Base-by-base conservation (phyloP, 37 sponge, comb jelly and placozoan species). In the Aplysina aerophoba region DNA sequence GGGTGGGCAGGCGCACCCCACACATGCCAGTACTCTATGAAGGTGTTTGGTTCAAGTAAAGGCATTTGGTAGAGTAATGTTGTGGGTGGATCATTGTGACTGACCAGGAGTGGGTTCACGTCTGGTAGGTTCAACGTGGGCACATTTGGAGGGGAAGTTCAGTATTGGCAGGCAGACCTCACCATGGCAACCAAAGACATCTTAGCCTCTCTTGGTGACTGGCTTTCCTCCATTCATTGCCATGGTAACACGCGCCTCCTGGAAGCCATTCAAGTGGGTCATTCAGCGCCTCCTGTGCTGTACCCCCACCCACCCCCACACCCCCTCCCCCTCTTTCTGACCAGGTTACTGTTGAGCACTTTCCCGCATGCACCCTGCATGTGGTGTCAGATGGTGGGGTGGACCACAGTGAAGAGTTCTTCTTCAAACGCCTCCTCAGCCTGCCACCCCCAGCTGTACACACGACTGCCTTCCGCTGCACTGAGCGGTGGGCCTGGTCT, bases 371-470 rank as follows among this genome's bases (percentile, higher is more conserved):
- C 8, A 8, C 50, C 8, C 50, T 75, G 21, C 39, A 50, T 50
- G 54, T 75, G 21, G n/a, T 75, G 13, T 53, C 78, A 40, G 78
- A 75, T 40, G 78, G 78, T 1, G 25, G 19, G 3, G 44, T 40
- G 78, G 78, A 75, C 54, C 78, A 75, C 25, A 53, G 25, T 11
- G 50, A 40, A 24, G 78, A 75, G n/a, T 75, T 40, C 53, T 75
- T 75, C 54, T 41, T 75, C 16, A 75, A 41, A 35, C 28, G 34
- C 1, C 34, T 17, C 33, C 13, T 11, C 19, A 35, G n/a, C n/a
- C 11, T 62, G 12, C 25, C 27, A 12, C 35, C 28, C 31, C 13
- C 71, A 17, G 13, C 35, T 27, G 6, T 69, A 31, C 71, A 69
- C 33, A 24, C 71, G 1, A 35, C 34, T 69, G 30, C 35, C 34